These are phyloP conservation scores for Trachops cirrhosus DNA, from an alignment of 2,797 vertebrate genomes.

Conservation along the genomic window DNA sequence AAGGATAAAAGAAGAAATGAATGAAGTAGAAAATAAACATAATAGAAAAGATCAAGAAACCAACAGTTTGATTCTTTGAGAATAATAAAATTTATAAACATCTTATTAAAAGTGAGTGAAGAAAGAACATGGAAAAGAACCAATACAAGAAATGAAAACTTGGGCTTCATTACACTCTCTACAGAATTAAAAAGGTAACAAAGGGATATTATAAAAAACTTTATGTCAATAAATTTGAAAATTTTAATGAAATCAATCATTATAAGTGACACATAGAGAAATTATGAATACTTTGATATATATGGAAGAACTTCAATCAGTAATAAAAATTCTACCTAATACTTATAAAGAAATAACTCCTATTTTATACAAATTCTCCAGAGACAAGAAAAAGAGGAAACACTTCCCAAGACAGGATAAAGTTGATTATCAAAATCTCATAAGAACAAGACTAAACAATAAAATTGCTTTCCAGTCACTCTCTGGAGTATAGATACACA, in stretches of 20 bases:
- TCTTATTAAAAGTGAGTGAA: neutral
- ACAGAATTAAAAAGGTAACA: neutral
- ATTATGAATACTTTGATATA: neutral
- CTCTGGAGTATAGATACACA: neutral
- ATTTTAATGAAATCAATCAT: neutral
- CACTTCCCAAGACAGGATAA: neutral
- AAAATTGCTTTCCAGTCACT: neutral
- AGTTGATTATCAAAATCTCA: conserved; percentile 19
- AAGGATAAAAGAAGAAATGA: neutral
- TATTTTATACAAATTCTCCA: neutral
- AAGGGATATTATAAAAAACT: neutral
- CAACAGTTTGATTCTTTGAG: neutral
- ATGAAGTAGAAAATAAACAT: neutral
- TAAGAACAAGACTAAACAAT: neutral
- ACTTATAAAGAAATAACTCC: neutral
- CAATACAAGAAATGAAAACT: neutral
- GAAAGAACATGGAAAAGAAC: neutral
- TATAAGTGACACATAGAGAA: neutral
- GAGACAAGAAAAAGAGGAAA: neutral
- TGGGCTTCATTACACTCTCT: neutral
- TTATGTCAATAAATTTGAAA: neutral
- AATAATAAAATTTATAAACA: neutral
- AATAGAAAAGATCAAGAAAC: neutral
- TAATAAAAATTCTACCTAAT: neutral
- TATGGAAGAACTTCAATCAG: neutral